Evolutionary conservation across 2,113 vertebrate species (phyloP).

Genomic region (Paracanthobrama guichenoti): DNA sequence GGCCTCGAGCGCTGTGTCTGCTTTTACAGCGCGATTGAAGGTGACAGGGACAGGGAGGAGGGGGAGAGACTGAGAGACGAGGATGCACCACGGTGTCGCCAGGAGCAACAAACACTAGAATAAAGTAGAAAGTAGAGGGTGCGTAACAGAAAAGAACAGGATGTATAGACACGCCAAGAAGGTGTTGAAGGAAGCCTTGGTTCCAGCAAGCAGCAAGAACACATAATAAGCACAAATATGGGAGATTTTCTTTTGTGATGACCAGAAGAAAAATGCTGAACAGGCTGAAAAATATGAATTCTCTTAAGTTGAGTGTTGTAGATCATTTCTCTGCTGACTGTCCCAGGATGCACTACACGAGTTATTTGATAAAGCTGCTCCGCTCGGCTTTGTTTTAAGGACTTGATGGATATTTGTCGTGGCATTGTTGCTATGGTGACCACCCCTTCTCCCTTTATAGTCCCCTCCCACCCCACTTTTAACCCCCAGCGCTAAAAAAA

Average conservation of each 20-base stretch:
- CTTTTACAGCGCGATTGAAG: constrained; percentile 81
- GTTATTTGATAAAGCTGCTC: constrained; percentile 68
- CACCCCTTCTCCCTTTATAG: constrained; percentile 64
- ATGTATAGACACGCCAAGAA: constrained; percentile 58
- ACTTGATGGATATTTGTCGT: constrained; percentile 79
- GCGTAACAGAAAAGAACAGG: constrained; percentile 54
- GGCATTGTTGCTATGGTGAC: constrained; percentile 78
- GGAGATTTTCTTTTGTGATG: neutral
- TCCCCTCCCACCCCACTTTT: constrained; percentile 50
- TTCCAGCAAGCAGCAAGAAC: constrained; percentile 57
- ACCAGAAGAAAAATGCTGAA: no score
- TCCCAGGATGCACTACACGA: neutral
- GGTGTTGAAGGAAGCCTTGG: neutral
- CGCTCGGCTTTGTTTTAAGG: constrained; percentile 75
- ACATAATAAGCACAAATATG: constrained; percentile 56
- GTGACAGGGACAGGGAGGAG: constrained; percentile 80
- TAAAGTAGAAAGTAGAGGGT: constrained; percentile 29
- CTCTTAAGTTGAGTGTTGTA: neutral
- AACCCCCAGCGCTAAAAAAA: constrained; percentile 64
- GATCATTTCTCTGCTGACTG: neutral
- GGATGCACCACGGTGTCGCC: constrained; percentile 43
- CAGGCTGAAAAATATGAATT: neutral
- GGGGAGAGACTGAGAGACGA: constrained; percentile 57
- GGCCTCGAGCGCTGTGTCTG: constrained; percentile 75
- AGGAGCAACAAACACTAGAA: constrained; percentile 47